Evolutionary conservation across 1,140 invertebrate species (phyloP), one percentile per base, ranked within the genome.

Genomic region (Euschistus heros): DNA sequence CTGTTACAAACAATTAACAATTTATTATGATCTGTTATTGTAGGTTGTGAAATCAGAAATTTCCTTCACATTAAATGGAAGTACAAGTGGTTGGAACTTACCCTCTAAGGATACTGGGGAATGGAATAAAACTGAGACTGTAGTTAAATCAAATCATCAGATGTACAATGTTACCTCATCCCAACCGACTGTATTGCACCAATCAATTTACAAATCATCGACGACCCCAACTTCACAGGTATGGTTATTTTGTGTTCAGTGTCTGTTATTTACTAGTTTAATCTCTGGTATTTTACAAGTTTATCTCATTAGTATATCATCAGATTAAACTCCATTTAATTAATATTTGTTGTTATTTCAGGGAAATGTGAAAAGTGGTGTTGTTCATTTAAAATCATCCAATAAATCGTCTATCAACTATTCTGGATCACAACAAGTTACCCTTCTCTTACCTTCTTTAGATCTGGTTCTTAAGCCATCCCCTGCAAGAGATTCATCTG

Each of bases 391-490:
- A 50, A 66, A 47, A n/a, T 17, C 20, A 47, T 24, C 14, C 14
- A 24, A 6, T 26, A 72, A 20, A 71, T 69, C 4, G 46, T 71
- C 20, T 63, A 67, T 17, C 61, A 71, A 52, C 33, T 71, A 54
- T 70, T 68, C 20, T 24, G 66, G 10, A 44, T 60, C 20, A 10
- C 67, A 33, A 65, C 66, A 65, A 15, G 63, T 68, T 17, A 64
- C 62, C 4, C 63, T 63, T 20, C 26, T 69, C 10, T n/a, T 57
- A 14, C 54, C 54, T 24, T 18, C 33, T 37, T 37, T 37, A 37
- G 33, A 37, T 37, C 47, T 50, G 18, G 15, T 57, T 24, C 20
- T 24, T 14, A 24, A 24, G n/a, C 26, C 24, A 15, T 17, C 24
- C 4, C 18, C 20, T 4, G 24, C 8, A 6, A 57, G 54, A 24